These are phyloP conservation scores for Boloria euphrosyne DNA, from an alignment of 2,888 invertebrate genomes.

Conservation along the genomic window DNA sequence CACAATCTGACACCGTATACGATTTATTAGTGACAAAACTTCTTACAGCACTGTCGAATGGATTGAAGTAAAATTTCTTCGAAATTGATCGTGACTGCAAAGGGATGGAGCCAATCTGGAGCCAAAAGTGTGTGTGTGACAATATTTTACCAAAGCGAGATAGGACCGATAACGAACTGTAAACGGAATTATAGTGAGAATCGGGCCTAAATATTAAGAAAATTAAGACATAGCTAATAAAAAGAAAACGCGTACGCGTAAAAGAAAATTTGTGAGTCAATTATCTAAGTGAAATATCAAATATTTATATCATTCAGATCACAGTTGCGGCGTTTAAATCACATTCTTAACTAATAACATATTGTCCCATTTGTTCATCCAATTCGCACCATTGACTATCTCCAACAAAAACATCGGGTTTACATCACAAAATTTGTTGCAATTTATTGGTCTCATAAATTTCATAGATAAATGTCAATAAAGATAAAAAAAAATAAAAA, in stretches of 20 bases:
- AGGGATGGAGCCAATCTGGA: too few species aligned
- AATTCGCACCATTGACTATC: slow-evolving; percentile 68
- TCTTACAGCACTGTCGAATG: too few species aligned
- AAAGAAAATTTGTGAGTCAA: slow-evolving; percentile 71
- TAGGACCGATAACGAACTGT: too few species aligned
- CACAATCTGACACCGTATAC: too few species aligned
- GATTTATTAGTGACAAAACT: too few species aligned
- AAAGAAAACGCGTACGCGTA: slow-evolving; percentile 46
- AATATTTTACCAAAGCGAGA: too few species aligned
- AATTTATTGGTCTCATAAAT: neutral
- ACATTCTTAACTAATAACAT: slow-evolving; percentile 82
- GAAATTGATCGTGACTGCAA: too few species aligned
- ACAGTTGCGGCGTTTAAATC: slow-evolving; percentile 83
- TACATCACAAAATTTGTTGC: slow-evolving; percentile 32
- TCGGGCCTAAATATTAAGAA: slow-evolving; percentile 52
- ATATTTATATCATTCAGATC: slow-evolving; percentile 83
- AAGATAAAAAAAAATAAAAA: too few species aligned
- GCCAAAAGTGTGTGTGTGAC: too few species aligned
- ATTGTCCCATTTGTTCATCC: slow-evolving; percentile 79
- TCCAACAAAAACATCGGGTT: slow-evolving; percentile 50
- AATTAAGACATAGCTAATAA: slow-evolving; percentile 54
- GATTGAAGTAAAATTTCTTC: too few species aligned
- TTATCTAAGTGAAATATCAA: slow-evolving; percentile 82
- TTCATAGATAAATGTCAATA: too few species aligned
- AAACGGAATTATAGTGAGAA: too few species aligned